phyloP scores from a whole-genome alignment of 1,140 invertebrate genomes.

The Danaus melanippus region DNA sequence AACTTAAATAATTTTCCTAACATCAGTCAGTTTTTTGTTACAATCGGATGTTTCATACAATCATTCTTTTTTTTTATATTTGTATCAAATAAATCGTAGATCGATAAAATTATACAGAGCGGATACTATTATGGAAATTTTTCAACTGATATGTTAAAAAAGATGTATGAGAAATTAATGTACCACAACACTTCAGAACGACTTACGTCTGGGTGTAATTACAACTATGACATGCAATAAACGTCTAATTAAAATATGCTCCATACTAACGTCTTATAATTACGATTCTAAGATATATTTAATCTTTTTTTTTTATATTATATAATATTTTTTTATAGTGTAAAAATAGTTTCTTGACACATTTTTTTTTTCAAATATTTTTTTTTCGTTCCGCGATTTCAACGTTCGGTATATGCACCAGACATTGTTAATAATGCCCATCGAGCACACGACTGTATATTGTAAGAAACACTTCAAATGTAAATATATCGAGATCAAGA shows the following conservation, averaged over 20 bases:
- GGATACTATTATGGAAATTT: slow-evolving; percentile 11
- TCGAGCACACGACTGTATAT: slow-evolving; percentile 16
- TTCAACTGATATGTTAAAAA: slow-evolving; percentile 43
- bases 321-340: slow-evolving; percentile 56
- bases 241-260: slow-evolving; percentile 67
- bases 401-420: slow-evolving; percentile 32
- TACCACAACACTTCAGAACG: slow-evolving; percentile 30
- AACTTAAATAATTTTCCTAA: too few relatives aligned
- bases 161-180: slow-evolving; percentile 39
- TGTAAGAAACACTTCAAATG: slow-evolving; percentile 27
- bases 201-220: slow-evolving; percentile 36
- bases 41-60: too few relatives aligned
- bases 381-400: slow-evolving; percentile 33
- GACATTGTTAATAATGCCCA: slow-evolving; percentile 56
- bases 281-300: slow-evolving; percentile 66
- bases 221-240: slow-evolving; percentile 66
- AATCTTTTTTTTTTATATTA: slow-evolving; percentile 45
- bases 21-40: too few relatives aligned
- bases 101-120: slow-evolving; percentile 5
- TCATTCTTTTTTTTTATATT: too few relatives aligned
- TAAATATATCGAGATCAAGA: slow-evolving; percentile 34
- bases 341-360: slow-evolving; percentile 67
- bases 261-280: slow-evolving; percentile 57
- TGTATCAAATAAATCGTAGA: neutral
- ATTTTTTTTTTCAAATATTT: slow-evolving; percentile 47